Base-by-base conservation (phyloP, 2,113 vertebrate species). In the Trogon surrucura region DNA sequence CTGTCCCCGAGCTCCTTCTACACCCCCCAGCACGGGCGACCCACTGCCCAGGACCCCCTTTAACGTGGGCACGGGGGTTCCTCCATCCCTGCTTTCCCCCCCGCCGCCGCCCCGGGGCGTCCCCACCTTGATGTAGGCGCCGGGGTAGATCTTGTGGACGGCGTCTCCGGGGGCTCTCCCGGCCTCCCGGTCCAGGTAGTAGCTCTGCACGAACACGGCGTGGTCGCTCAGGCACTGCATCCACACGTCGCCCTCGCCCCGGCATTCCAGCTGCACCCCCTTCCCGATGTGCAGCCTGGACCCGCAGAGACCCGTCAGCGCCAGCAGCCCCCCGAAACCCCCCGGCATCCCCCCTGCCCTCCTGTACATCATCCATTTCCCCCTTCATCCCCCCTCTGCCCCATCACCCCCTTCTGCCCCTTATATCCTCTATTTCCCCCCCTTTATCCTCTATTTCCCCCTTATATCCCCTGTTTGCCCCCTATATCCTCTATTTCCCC, bases 141-240 rank as follows among this genome's bases (percentile, higher is more conserved):
- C 97, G 0, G 98, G 98, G 93, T 98, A 98, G 58, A 98, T 98
- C 96, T 99, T 99, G 78, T 99, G 98, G 29, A 99, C 98, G 1
- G 98, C 98, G 2, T 98, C 98, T 0, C 98, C 98, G 1, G 98
- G 98, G 1, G 98, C 98, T 29, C 98, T 95, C 7, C 98, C 98
- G 0, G 98, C 98, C 90, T 98, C 98, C 8, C 98, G 96, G 95
- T 98, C 98, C 95, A 98, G 88, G 89, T 98, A 98, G 80, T 97
- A 98, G 90, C 98, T 99, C 97, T 98, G 98, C 17, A 98, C 97
- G 19, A 99, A 99, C 17, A 98, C 96, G 0, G 98, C 97, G 77
- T 98, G 98, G 60, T 98, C 97, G 38, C 98, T 98, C 41, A 98
- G 98, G 91, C 98, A 98, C 50, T 97, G 98, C 98, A 98, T 98